These are phyloP conservation scores for Phocoena phocoena DNA, from an alignment of 2,113 vertebrate species.

Conservation along the genomic window DNA sequence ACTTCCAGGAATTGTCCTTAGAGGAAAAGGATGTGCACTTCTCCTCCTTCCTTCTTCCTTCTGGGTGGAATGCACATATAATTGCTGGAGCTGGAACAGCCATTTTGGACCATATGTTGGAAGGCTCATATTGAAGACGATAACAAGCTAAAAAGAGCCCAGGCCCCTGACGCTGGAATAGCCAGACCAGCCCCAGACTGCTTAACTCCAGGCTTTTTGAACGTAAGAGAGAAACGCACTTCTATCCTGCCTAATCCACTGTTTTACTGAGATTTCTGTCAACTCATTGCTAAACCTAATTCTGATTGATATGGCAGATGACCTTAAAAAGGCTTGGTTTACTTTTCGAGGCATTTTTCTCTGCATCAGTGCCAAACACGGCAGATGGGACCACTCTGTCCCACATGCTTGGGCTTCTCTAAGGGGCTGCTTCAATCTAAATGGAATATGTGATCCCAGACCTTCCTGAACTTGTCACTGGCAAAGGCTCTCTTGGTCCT, in stretches of 20 bases:
- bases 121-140: not conserved
- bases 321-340: not conserved
- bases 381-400: not conserved
- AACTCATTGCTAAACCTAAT: not conserved
- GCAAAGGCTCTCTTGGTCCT: not conserved
- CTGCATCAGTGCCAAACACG: not conserved
- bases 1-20: not conserved
- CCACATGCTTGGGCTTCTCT: not conserved
- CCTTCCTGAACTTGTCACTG: not conserved
- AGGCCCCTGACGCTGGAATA: not conserved
- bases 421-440: not conserved
- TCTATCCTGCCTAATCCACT: not conserved
- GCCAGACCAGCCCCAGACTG: not conserved
- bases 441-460: not conserved
- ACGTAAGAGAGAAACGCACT: not conserved
- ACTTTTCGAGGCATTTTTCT: not conserved
- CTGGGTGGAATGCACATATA: not conserved
- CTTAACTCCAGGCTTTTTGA: not conserved
- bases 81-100: not conserved
- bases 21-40: not conserved
- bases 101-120: not conserved
- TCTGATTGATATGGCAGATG: not conserved
- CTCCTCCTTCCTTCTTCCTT: not conserved
- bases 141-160: not conserved
- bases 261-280: not conserved